Conservation (phyloP, 2,797 vertebrate genomes). For the Mormyrus hasselquistii region DNA sequence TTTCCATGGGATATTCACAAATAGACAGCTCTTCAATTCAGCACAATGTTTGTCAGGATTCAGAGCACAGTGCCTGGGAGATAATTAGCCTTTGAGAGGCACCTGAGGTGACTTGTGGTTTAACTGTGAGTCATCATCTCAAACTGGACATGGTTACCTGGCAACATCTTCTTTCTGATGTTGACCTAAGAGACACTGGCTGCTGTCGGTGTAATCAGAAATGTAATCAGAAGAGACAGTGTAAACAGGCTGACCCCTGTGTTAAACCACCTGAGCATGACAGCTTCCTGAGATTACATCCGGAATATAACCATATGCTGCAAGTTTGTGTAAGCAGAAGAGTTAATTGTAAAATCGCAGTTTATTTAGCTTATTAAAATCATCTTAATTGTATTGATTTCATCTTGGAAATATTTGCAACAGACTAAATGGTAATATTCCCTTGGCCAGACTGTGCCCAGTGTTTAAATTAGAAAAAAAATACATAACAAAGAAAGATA, state of each 20-base stretch:
- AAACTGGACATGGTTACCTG: conserved; percentile 7
- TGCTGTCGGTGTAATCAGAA: conserved; percentile 15
- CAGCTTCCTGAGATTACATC: neutral
- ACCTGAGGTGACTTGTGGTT: conserved; percentile 8
- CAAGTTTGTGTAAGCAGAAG: neutral
- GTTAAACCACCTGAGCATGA: neutral
- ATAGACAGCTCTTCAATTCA: neutral
- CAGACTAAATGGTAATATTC: neutral
- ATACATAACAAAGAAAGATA: neutral
- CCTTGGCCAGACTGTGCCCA: neutral
- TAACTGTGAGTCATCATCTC: conserved; percentile 4
- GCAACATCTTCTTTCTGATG: conserved; percentile 10
- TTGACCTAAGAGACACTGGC: conserved; percentile 7
- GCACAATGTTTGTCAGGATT: neutral
- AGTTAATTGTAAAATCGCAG: neutral
- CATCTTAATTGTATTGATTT: neutral
- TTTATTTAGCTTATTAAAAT: neutral
- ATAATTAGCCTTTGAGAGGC: conserved; percentile 10
- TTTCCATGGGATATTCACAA: neutral
- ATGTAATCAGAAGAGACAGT: conserved; percentile 17
- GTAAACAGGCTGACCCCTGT: conserved; percentile 12
- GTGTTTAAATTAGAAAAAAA: neutral
- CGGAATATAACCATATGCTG: neutral
- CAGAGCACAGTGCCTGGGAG: neutral
- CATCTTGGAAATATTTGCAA: neutral